Evolutionary conservation across 1,140 invertebrate genomes (phyloP).

Genomic region (Alviniconcha marisindica): DNA sequence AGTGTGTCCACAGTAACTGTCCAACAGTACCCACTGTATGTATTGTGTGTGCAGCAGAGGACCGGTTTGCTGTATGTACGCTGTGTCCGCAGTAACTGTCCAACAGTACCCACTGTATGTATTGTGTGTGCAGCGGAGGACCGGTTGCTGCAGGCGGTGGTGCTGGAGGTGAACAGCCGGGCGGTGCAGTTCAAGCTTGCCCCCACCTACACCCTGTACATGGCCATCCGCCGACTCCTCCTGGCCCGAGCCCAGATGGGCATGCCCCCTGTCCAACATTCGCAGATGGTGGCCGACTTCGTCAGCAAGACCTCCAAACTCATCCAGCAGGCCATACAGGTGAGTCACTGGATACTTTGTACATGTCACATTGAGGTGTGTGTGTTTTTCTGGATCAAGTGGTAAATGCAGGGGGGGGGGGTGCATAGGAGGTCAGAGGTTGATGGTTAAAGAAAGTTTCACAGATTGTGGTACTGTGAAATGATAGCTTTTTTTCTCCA

Average conservation of each 20-base stretch:
- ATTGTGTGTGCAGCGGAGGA: slow-evolving; percentile 86
- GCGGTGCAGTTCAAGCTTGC: slow-evolving; percentile 83
- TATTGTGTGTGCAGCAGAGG: slow-evolving; percentile 85
- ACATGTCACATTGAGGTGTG: too few relatives aligned
- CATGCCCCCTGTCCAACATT: slow-evolving; percentile 89
- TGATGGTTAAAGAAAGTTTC: too few relatives aligned
- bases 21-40: background rate
- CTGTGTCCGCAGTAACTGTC: too few relatives aligned
- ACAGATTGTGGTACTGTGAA: too few relatives aligned
- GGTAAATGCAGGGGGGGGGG: too few relatives aligned
- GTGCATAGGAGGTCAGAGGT: too few relatives aligned
- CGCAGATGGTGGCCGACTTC: slow-evolving; percentile 91
- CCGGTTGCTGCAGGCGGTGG: slow-evolving; percentile 90
- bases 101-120: too few relatives aligned
- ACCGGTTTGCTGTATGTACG: too few relatives aligned
- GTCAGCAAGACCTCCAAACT: slow-evolving; percentile 92
- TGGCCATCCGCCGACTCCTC: slow-evolving; percentile 92
- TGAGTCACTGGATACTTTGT: too few relatives aligned
- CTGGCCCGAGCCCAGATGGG: slow-evolving; percentile 91
- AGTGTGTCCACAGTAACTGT: too few relatives aligned
- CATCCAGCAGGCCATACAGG: slow-evolving; percentile 88
- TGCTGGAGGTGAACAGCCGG: slow-evolving; percentile 86
- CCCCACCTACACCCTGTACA: slow-evolving; percentile 95
- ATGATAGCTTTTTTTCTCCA: too few relatives aligned
- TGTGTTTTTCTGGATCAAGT: too few relatives aligned